These are phyloP conservation scores for Emys orbicularis DNA, from an alignment of 2,797 vertebrate species.

Conservation along the genomic window DNA sequence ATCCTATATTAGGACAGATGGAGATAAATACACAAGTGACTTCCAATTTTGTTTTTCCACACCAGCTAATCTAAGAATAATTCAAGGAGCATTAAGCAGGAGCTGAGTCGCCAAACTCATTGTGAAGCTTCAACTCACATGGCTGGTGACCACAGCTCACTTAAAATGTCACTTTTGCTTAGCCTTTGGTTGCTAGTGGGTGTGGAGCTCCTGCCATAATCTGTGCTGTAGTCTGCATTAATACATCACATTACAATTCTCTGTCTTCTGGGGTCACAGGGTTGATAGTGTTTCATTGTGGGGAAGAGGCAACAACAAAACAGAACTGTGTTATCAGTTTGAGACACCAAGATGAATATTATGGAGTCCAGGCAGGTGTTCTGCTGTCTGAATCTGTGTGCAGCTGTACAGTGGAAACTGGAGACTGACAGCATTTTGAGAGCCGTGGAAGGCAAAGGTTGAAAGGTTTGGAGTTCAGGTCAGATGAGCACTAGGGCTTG, in stretches of 20 bases:
- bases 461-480: accelerated
- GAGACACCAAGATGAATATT: background rate
- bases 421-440: background rate
- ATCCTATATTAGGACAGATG: background rate
- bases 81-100: constrained; percentile 13
- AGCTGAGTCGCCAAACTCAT: background rate
- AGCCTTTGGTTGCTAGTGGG: background rate
- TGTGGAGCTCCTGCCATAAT: background rate
- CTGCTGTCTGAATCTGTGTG: background rate
- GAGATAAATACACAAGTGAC: background rate
- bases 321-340: background rate
- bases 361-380: background rate
- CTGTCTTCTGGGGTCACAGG: background rate
- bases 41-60: constrained; percentile 2
- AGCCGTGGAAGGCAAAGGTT: background rate
- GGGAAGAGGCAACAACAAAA: background rate
- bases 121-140: background rate
- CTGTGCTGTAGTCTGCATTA: background rate
- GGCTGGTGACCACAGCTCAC: accelerated
- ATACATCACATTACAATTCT: background rate
- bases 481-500: background rate
- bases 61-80: background rate
- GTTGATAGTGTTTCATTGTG: background rate
- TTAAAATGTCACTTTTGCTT: background rate
- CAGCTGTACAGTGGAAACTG: accelerated